Evolutionary conservation across 2,888 invertebrate genomes (phyloP).

Genomic region (Saturnia japonica): DNA sequence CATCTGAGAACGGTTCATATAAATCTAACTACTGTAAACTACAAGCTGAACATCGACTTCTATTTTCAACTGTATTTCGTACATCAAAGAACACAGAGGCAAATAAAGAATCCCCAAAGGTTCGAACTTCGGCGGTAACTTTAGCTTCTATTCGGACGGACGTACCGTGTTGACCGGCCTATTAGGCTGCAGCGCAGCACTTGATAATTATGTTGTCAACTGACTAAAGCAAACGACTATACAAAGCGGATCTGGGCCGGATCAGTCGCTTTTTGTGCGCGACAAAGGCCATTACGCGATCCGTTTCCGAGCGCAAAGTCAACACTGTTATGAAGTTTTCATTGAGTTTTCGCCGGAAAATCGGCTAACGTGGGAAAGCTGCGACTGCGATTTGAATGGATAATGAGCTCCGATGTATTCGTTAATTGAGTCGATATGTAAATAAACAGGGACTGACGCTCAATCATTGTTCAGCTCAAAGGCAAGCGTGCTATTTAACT

Average conservation of each 20-base stretch:
- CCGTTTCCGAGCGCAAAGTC: constrained; percentile 73
- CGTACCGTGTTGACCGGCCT: constrained; percentile 60
- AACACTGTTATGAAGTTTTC: constrained; percentile 78
- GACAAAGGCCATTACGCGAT: constrained; percentile 78
- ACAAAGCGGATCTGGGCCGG: constrained; percentile 74
- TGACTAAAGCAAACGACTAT: constrained; percentile 68
- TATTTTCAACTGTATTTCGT: not conserved
- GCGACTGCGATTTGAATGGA: constrained; percentile 75
- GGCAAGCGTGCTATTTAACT: constrained; percentile 59
- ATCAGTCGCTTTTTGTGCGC: constrained; percentile 76
- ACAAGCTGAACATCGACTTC: not conserved
- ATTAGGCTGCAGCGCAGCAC: constrained; percentile 55
- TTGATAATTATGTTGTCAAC: constrained; percentile 77
- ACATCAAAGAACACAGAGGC: not conserved
- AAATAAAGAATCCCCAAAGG: constrained; percentile 40
- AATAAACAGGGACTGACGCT: constrained; percentile 63
- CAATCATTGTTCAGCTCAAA: constrained; percentile 69
- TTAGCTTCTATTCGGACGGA: constrained; percentile 52
- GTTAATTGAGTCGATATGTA: constrained; percentile 77
- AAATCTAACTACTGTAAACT: not conserved
- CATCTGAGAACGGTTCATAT: not conserved
- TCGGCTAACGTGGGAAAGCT: constrained; percentile 71
- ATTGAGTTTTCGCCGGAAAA: constrained; percentile 69
- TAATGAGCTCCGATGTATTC: constrained; percentile 70
- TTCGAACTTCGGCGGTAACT: constrained; percentile 27